Evolutionary conservation across 1,140 invertebrate genomes (phyloP).

Genomic region (Drosophila subpulchrella): DNA sequence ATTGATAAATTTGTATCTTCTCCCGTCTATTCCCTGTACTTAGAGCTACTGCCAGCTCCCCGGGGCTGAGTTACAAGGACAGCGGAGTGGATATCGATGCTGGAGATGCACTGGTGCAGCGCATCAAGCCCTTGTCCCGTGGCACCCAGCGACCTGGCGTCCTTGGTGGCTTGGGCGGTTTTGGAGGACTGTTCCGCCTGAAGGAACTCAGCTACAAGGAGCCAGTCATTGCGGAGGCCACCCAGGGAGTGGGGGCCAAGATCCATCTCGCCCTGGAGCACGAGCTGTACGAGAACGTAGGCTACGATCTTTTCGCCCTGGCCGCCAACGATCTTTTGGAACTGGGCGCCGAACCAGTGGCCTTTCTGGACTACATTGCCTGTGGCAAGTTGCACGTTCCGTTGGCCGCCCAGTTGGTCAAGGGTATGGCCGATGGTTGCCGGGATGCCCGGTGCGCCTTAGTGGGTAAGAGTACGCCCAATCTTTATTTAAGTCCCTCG

Average conservation of each 20-base stretch:
- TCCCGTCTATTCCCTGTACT: background rate
- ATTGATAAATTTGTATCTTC: background rate
- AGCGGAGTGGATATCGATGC: conserved; percentile 97
- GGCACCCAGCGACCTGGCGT: conserved; percentile 90
- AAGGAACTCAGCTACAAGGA: conserved; percentile 88
- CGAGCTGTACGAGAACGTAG: conserved; percentile 93
- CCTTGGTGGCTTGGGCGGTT: conserved; percentile 93
- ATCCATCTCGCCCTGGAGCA: conserved; percentile 94
- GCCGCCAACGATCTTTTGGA: conserved; percentile 98
- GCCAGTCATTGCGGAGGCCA: conserved; percentile 95
- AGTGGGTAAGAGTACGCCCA: conserved; percentile 87
- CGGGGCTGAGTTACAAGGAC: conserved; percentile 93
- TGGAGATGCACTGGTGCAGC: conserved; percentile 93
- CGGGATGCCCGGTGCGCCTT: conserved; percentile 93
- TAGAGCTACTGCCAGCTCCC: conserved; percentile 74
- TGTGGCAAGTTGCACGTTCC: conserved; percentile 93
- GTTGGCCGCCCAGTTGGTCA: conserved; percentile 91
- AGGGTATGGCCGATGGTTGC: conserved; percentile 95
- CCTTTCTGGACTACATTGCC: conserved; percentile 98
- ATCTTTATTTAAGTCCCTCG: background rate
- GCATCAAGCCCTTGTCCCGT: conserved; percentile 92
- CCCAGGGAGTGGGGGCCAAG: conserved; percentile 97
- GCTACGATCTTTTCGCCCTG: conserved; percentile 98
- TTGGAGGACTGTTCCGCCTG: conserved; percentile 96
- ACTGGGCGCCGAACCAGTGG: conserved; percentile 97